Conservation (phyloP, 2,888 invertebrate genomes). For the Oasisia sp. region DNA sequence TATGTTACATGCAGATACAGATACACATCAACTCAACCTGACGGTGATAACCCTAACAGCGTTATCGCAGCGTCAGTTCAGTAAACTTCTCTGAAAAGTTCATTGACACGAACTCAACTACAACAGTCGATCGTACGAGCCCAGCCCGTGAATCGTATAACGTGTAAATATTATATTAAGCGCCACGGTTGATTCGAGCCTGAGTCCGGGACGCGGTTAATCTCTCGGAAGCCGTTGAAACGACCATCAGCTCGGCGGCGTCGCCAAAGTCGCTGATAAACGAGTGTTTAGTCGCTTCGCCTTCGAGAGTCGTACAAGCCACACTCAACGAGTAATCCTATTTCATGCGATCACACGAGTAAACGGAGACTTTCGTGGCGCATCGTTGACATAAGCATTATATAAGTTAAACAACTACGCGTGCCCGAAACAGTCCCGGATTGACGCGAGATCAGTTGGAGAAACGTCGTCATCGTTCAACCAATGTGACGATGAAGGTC, state of each 20-base stretch:
- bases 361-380: constrained; percentile 5
- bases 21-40: not conserved
- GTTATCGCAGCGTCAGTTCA: not conserved
- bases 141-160: not conserved
- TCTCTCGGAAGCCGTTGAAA: not conserved
- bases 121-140: not conserved
- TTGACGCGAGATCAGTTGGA: not conserved
- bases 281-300: not conserved
- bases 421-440: not conserved
- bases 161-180: not conserved
- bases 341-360: not conserved
- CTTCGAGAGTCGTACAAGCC: not conserved
- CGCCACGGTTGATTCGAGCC: not conserved
- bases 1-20: too few relatives aligned
- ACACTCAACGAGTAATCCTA: constrained; percentile 10
- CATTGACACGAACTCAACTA: not conserved
- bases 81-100: not conserved
- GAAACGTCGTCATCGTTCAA: not conserved
- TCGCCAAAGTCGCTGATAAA: constrained; percentile 12
- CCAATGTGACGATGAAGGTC: not conserved
- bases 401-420: constrained; percentile 12
- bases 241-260: not conserved
- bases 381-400: constrained; percentile 17
- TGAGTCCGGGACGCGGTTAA: not conserved
- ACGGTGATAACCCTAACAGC: not conserved